A percentile compares a stretch with the other conserved stretches of the same genome.
Evolutionary conservation across 2,113 vertebrate species (phyloP).

Genomic region (Chitala chitala): DNA sequence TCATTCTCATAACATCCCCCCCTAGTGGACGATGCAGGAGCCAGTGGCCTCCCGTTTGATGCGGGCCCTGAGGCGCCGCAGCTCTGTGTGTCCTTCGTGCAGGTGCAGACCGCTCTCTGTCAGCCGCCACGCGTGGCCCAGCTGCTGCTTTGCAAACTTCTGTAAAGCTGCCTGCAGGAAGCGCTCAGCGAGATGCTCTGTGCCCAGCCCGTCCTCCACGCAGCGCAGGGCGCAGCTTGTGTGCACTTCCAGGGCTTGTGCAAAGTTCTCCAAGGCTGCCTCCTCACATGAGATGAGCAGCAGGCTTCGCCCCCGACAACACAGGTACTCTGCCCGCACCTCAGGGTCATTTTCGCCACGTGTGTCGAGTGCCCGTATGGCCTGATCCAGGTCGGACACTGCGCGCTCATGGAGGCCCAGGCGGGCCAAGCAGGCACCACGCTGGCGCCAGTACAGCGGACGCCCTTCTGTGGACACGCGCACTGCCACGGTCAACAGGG

Average conservation of each 20-base stretch:
- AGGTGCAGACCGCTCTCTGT: conserved; percentile 70
- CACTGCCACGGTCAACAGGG: conserved; percentile 71
- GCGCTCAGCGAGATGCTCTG: conserved; percentile 43
- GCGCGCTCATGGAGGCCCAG: conserved; percentile 63
- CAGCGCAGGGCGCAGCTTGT: conserved; percentile 54
- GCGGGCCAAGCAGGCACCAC: conserved; percentile 67
- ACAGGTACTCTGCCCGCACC: conserved; percentile 64
- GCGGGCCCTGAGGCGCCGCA: conserved; percentile 69
- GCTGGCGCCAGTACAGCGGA: conserved; percentile 59
- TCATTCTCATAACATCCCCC: no score
- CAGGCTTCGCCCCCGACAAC: conserved; percentile 66
- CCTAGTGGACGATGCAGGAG: conserved; percentile 75
- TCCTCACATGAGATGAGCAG: conserved; percentile 59
- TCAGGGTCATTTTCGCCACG: conserved; percentile 34
- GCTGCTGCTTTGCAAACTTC: conserved; percentile 62
- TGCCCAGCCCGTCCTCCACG: conserved; percentile 58
- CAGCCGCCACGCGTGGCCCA: conserved; percentile 68
- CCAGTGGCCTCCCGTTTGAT: conserved; percentile 67
- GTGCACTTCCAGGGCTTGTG: conserved; percentile 67
- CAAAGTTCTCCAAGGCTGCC: conserved; percentile 66
- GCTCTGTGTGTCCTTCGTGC: conserved; percentile 60
- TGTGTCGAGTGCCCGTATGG: conserved; percentile 53
- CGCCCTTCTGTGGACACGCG: conserved; percentile 44
- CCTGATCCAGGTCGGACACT: conserved; percentile 67
- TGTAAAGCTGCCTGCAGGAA: conserved; percentile 62